Evolutionary conservation across 1,140 invertebrate genomes (phyloP).

Genomic region (Drosophila burlai): DNA sequence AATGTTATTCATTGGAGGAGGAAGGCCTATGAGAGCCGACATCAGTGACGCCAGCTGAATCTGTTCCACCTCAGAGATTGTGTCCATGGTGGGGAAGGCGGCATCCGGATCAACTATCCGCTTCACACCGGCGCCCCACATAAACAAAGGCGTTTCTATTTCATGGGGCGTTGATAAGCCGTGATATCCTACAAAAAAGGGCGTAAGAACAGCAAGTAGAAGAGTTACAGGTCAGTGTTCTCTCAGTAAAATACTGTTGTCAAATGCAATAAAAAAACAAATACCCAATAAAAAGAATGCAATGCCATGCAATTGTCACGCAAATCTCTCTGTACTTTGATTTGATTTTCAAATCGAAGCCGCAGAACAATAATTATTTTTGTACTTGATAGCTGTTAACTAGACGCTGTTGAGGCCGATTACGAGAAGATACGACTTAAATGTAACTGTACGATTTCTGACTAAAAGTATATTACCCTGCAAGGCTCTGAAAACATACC

Average conservation of each 20-base stretch:
- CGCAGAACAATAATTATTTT: no score
- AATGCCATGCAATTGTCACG: no score
- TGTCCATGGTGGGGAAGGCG: neutral
- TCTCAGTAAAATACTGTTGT: no score
- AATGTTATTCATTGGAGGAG: conserved; percentile 30
- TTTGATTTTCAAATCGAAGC: no score
- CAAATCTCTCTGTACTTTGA: no score
- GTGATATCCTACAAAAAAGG: conserved; percentile 88
- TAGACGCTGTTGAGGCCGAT: no score
- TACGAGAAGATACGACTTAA: no score
- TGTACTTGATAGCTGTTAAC: no score
- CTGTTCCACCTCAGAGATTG: conserved; percentile 8
- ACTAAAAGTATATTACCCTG: no score
- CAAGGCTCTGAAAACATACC: conserved; percentile 85
- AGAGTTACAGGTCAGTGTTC: neutral
- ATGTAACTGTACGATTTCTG: no score
- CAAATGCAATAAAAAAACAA: no score
- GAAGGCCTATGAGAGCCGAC: conserved; percentile 76
- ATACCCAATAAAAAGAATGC: no score
- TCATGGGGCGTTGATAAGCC: conserved; percentile 86
- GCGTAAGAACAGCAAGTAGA: neutral
- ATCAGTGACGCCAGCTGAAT: conserved; percentile 31
- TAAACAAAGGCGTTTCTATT: conserved; percentile 12
- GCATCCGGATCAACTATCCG: neutral
- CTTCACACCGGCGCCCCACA: conserved; percentile 29